These are phyloP conservation scores for Pterois miles DNA, from an alignment of 2,797 vertebrate species.

Conservation along the genomic window DNA sequence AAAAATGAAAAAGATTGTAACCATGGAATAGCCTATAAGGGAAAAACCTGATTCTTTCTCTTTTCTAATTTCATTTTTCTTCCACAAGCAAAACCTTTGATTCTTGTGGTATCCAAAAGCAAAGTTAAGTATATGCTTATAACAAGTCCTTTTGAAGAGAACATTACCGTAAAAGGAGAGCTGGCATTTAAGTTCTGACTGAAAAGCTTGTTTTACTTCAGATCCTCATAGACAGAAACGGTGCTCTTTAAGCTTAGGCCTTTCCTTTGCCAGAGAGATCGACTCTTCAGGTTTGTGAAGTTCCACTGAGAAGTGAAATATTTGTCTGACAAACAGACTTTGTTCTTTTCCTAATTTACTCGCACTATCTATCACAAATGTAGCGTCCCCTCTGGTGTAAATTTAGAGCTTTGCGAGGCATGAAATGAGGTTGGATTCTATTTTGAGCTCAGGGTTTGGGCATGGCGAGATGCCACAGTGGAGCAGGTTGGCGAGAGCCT, in stretches of 20 bases:
- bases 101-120: not conserved
- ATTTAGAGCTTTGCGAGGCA: constrained; percentile 72
- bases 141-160: not conserved
- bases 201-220: constrained; percentile 18
- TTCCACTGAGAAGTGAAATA: constrained; percentile 37
- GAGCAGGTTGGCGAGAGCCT: constrained; percentile 47
- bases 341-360: constrained; percentile 63
- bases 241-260: not conserved
- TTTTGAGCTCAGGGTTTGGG: constrained; percentile 64
- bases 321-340: constrained; percentile 62
- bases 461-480: constrained; percentile 35
- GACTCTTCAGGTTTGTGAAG: constrained; percentile 37
- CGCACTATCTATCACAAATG: constrained; percentile 56
- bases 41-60: no score
- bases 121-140: not conserved
- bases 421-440: constrained; percentile 76
- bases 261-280: constrained; percentile 14
- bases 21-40: no score
- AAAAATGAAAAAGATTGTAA: no score
- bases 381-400: constrained; percentile 60
- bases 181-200: not conserved
- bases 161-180: not conserved
- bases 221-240: not conserved
- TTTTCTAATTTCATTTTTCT: no score
- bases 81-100: not conserved